Base-by-base conservation (phyloP, 1,140 invertebrate genomes). In the Trichonephila clavata region DNA sequence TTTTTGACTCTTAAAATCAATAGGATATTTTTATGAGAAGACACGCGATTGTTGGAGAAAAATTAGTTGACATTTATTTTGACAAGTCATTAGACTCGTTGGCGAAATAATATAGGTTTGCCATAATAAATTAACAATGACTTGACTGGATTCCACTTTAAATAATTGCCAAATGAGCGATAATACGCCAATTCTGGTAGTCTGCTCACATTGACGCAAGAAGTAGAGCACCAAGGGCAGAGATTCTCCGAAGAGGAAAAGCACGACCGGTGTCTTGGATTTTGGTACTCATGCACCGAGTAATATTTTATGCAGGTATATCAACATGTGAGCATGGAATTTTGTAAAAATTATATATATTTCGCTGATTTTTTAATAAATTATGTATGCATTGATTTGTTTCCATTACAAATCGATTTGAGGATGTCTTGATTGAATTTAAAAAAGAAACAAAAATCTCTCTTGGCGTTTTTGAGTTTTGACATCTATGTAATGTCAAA, bases 1-100 rank as follows among this genome's bases (percentile, higher is more conserved):
- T 32, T 16, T 39, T 39, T 27, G 27, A 77, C 32, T 77, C 32
- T 20, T 77, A 20, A 14, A 32, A 77, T 77, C 71, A 77, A 77
- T 39, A 32, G 18, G 6, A 39, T 77, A 27, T 39, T 77, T 32
- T 32, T 13, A 18, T 14, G 16, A 20, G 6, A 3, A 77, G 27
- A 32, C 71, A 77, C 71, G 71, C 71, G 27, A 77, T 77, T 27
- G 71, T 18, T 32, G 16, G 18, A 27, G 18, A 77, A 77, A 77
- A 77, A 68, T 13, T 39, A 77, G 71, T 32, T 77, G 71, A 77
- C 71, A 77, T 77, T 77, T 77, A 77, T 77, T 71, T 77, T 77
- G 32, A 77, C 71, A 77, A 77, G 71, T 39, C 27, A 27, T 77
- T 20, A 77, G 27, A 32, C 24, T 14, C 71, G 24, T 77, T 77